Percentiles rank a stretch among this genome's conserved stretches.
These are phyloP conservation scores for Enhydra lutris DNA, from an alignment of 2,113 vertebrate species.

Conservation along the genomic window DNA sequence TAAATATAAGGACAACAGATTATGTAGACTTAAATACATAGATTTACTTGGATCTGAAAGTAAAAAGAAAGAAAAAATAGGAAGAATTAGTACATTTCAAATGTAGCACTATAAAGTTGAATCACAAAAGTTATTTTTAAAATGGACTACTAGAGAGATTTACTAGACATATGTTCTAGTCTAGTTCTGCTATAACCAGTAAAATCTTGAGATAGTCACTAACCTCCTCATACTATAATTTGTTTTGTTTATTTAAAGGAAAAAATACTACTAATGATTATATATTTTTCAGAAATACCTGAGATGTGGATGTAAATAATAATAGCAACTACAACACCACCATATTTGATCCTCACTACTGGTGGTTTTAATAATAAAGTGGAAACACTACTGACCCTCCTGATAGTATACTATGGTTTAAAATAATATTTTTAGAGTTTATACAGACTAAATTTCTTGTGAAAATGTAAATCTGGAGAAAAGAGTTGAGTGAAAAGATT, in stretches of 20 bases:
- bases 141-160: not conserved
- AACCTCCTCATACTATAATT: not conserved
- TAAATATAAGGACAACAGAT: not conserved
- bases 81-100: not conserved
- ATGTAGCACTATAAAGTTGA: not conserved
- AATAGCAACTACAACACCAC: not conserved
- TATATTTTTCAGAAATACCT: not conserved
- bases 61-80: not conserved
- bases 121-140: not conserved
- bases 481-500: not conserved
- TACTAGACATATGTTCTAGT: not conserved
- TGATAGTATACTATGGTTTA: not conserved
- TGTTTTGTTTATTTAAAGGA: not conserved
- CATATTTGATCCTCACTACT: not conserved
- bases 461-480: not conserved
- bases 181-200: not conserved
- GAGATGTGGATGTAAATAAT: not conserved
- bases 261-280: not conserved
- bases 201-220: not conserved
- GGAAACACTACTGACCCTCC: not conserved
- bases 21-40: not conserved
- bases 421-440: slow-evolving; percentile 3
- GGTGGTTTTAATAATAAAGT: slow-evolving; percentile 1
- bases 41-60: not conserved
- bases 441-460: not conserved